phyloP scores from a whole-genome alignment of 2,797 vertebrate genomes.

The Miichthys miiuy region DNA sequence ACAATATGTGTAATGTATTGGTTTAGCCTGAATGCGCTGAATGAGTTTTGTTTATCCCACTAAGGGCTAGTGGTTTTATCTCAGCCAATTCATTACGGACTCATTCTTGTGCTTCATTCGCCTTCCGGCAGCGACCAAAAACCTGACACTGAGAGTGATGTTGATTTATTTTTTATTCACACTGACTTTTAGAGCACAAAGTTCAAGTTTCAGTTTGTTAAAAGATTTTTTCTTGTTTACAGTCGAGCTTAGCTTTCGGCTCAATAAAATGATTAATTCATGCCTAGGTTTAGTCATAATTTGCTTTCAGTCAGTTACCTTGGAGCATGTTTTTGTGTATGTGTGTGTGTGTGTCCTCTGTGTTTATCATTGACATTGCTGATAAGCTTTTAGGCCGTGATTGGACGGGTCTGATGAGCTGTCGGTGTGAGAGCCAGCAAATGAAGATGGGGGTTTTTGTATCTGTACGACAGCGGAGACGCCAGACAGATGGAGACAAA shows the following conservation, averaged over 20 bases:
- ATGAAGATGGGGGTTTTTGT: constrained; percentile 62
- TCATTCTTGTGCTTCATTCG: constrained; percentile 29
- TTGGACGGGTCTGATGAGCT: constrained; percentile 70
- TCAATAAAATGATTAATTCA: constrained; percentile 41
- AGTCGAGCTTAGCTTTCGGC: constrained; percentile 12
- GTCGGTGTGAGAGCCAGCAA: constrained; percentile 49
- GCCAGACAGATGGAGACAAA: constrained; percentile 76
- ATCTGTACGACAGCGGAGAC: constrained; percentile 52
- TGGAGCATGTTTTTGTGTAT: constrained; percentile 25
- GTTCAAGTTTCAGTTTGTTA: constrained; percentile 30
- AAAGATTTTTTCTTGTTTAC: background rate
- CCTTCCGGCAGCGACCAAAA: constrained; percentile 29
- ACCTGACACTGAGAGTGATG: constrained; percentile 14
- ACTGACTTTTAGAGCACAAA: constrained; percentile 31
- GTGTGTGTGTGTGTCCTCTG: constrained; percentile 46
- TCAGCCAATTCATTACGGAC: constrained; percentile 16
- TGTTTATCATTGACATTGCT: constrained; percentile 73
- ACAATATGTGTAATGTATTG: constrained; percentile 12
- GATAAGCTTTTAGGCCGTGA: constrained; percentile 68
- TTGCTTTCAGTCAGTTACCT: constrained; percentile 46
- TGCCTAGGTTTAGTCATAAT: constrained; percentile 39
- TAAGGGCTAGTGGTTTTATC: constrained; percentile 44
- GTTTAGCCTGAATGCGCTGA: constrained; percentile 20
- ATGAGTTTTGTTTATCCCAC: constrained; percentile 41
- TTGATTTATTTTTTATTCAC: constrained; percentile 14